Conservation (phyloP, 2,888 invertebrate species). For the Pecten maximus region DNA sequence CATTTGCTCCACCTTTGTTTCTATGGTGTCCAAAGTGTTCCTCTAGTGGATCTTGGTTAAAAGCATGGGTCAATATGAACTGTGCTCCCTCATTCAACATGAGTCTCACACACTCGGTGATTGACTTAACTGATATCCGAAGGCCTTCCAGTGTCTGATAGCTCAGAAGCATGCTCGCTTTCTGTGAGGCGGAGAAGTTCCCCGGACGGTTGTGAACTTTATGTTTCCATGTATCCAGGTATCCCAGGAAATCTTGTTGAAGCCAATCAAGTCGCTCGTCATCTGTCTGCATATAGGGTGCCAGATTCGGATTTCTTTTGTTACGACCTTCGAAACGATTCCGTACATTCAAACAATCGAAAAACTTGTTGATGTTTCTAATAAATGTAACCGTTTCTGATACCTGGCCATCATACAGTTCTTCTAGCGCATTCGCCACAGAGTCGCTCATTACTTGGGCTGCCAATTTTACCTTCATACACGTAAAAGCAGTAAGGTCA, state of each 20-base stretch:
- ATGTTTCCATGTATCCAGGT: conserved; percentile 42
- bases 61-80: conserved; percentile 46
- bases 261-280: conserved; percentile 46
- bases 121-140: conserved; percentile 14
- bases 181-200: conserved; percentile 36
- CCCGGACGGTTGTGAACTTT: conserved; percentile 36
- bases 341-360: conserved; percentile 58
- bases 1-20: conserved; percentile 38
- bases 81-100: conserved; percentile 37
- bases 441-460: conserved; percentile 50
- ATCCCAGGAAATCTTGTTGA: conserved; percentile 39
- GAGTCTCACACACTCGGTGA: neutral
- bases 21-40: conserved; percentile 49
- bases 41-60: conserved; percentile 52
- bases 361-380: conserved; percentile 56
- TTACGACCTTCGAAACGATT: conserved; percentile 45
- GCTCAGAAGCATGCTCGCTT: neutral
- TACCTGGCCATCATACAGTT: conserved; percentile 46
- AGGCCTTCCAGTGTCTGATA: conserved; percentile 53
- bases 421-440: conserved; percentile 55
- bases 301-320: conserved; percentile 49
- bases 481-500: conserved; percentile 42
- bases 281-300: conserved; percentile 41
- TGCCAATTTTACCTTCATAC: conserved; percentile 53
- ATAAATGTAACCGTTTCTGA: too few species aligned